Evolutionary conservation across 2,797 vertebrate species (phyloP), one percentile per base, ranked within the genome.

Genomic region (Pseudocheirus occidentalis): DNA sequence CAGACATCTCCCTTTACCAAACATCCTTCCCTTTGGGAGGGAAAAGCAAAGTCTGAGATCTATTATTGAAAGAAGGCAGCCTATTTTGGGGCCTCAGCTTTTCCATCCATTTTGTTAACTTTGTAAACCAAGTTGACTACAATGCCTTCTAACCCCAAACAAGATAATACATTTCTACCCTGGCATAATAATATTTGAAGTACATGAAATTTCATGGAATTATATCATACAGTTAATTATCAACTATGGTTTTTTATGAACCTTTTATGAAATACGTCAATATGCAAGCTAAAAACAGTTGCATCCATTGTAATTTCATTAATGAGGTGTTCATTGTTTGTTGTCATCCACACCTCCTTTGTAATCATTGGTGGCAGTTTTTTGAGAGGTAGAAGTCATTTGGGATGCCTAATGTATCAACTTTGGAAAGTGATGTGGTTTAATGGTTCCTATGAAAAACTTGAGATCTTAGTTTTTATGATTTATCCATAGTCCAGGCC

Each of bases 351-450:
- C 2, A 50, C 9, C 21, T 87, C 24, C 73, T 87, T 46, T 87
- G 40, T 46, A 87, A 87, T 87, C 24, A 50, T 50, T 87, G 40
- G 40, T 87, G 40, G 14, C 34, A 40, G 34, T 73, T 21, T 73
- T 73, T 73, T 46, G 31, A 87, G 40, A 87, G 21, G 18, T 94
- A 59, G 66, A 92, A 95, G 95, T 93, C 97, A 95, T 92, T 66
- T 73, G 62, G 62, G 5, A 73, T 97, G 94, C 94, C 92, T 92
- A 87, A 93, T 94, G 18, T 95, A 56, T 94, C 58, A 92, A 50
- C 93, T 90, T 96, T 94, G 92, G 73, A 96, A 97, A 95, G 94
- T 94, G 89, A 73, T 94, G 40, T 92, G 94, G 91, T 94, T 96
- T 95, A 94, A 95, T 87, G 57, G 92, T 21, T 95, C 95, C 91